These are phyloP conservation scores for Gymnarchus niloticus DNA, from an alignment of 2,113 vertebrate species.

Conservation along the genomic window DNA sequence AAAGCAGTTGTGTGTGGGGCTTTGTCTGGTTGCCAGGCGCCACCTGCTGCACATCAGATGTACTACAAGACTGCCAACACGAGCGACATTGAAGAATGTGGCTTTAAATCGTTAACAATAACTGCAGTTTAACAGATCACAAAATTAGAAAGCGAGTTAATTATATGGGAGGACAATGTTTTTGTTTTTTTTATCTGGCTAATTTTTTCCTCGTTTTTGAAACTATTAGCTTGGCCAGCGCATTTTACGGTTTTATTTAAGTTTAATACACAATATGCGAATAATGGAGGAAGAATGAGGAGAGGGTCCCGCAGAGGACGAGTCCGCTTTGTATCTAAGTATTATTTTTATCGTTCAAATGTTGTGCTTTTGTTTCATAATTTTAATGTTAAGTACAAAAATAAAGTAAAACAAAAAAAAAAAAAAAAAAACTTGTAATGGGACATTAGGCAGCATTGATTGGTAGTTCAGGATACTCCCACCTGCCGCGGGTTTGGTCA, in stretches of 20 bases:
- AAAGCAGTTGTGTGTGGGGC: background rate
- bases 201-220: too few species aligned
- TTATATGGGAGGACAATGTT: background rate
- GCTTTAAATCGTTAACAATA: background rate
- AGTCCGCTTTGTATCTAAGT: background rate
- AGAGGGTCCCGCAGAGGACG: background rate
- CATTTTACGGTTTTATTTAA: background rate
- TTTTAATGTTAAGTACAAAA: background rate
- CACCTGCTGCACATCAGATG: background rate
- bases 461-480: too few species aligned
- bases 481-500: too few species aligned
- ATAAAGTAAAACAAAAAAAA: background rate
- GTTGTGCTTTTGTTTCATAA: background rate
- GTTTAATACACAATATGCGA: too few species aligned
- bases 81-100: background rate
- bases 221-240: background rate
- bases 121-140: background rate
- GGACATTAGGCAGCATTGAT: too few species aligned
- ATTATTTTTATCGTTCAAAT: too few species aligned
- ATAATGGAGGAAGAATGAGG: background rate
- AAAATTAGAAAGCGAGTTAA: background rate
- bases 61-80: background rate
- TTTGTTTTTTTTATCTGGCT: too few species aligned
- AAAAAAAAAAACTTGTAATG: too few species aligned
- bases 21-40: background rate